Evolutionary conservation across 2,797 vertebrate genomes (phyloP).

Genomic region (Orestias chungarensis): DNA sequence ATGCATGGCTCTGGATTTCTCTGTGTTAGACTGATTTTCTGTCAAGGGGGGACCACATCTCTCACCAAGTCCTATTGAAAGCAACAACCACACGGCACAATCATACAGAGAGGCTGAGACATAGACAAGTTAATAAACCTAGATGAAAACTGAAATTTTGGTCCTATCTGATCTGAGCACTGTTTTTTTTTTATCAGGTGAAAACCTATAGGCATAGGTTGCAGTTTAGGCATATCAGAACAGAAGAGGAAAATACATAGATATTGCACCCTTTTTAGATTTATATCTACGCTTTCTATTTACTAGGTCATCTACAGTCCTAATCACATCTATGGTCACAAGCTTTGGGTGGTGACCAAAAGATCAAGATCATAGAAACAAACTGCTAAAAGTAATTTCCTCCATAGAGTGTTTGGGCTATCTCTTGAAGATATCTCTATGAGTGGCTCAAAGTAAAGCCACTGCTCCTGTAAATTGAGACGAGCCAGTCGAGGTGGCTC

Average conservation of each 20-base stretch:
- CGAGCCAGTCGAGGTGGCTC: background rate
- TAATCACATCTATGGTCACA: background rate
- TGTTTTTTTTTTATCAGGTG: background rate
- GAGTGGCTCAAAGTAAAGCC: background rate
- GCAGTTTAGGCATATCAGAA: background rate
- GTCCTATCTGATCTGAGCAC: no score
- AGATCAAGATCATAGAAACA: background rate
- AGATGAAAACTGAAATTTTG: no score
- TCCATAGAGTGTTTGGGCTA: background rate
- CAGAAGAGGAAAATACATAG: background rate
- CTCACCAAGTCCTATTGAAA: no score
- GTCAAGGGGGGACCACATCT: no score
- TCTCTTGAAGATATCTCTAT: background rate
- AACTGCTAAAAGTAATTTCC: background rate
- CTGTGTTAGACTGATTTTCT: no score
- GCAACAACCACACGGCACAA: no score
- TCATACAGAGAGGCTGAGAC: no score
- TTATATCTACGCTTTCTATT: background rate
- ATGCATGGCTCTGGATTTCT: no score
- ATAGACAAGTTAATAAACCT: no score
- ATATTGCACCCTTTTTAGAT: background rate
- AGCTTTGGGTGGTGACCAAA: background rate
- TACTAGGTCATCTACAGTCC: background rate
- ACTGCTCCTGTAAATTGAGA: background rate
- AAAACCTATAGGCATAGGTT: background rate